Percentiles rank a stretch among this genome's conserved stretches.
These are phyloP conservation scores for Shargacucullia verbasci DNA, from an alignment of 2,888 invertebrate genomes.

Conservation along the genomic window DNA sequence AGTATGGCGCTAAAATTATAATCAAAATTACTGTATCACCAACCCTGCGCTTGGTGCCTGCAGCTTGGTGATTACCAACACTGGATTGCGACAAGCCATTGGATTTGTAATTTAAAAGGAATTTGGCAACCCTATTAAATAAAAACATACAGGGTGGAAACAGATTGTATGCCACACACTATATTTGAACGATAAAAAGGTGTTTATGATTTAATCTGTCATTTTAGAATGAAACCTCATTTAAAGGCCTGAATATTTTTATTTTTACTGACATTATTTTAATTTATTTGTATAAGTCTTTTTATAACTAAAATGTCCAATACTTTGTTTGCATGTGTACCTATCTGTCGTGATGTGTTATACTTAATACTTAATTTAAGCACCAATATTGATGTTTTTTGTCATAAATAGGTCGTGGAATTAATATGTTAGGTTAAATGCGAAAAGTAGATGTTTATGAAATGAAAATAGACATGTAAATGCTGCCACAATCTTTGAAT, in stretches of 20 bases:
- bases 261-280: no score
- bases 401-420: no score
- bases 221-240: slow-evolving; percentile 11
- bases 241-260: no score
- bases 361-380: slow-evolving; percentile 19
- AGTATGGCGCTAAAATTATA: slow-evolving; percentile 6
- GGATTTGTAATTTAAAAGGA: no score
- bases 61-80: no score
- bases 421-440: no score
- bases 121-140: slow-evolving; percentile 21
- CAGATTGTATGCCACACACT: slow-evolving; percentile 8
- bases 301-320: slow-evolving; percentile 8
- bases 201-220: slow-evolving; percentile 11
- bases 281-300: background rate
- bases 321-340: slow-evolving; percentile 32
- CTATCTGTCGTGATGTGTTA: slow-evolving; percentile 40
- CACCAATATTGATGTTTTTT: background rate
- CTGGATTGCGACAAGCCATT: no score
- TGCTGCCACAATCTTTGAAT: no score
- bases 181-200: slow-evolving; percentile 11
- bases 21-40: background rate
- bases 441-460: no score
- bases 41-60: no score
- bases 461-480: no score
- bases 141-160: slow-evolving; percentile 21